Evolutionary conservation across 2,113 vertebrate species (phyloP), one percentile per base, ranked within the genome.

Genomic region (Lipotes vexillifer): DNA sequence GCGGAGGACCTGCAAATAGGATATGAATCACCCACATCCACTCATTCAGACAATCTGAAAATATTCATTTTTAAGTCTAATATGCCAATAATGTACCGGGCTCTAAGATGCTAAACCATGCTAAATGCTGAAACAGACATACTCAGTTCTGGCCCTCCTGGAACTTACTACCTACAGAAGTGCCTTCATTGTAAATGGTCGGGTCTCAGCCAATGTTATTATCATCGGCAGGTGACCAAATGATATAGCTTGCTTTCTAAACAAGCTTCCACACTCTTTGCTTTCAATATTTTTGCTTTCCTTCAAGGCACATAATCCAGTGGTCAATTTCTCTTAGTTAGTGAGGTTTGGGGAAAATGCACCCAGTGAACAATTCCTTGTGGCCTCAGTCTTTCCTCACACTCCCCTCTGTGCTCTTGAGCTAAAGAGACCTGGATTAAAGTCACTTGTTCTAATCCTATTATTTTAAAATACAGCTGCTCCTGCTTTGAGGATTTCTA

Each of bases 381-480:
- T 15, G 15, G 12, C 12, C 72, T 88, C n/a, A 25, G 15, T 95
- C 66, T 93, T 96, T 92, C 12, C 3, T 66, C 61, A 90, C 11
- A 52, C 33, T 97, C 33, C 86, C 85, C 72, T 93, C 68, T 7
- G 1, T 52, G 72, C 72, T 82, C 88, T 95, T 95, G 89, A 92
- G 78, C 78, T 81, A 91, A 65, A 65, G 82, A 93, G 88, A 88
- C 75, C 81, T 94, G 96, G 93, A 93, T 96, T 96, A 74, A 97
- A 98, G 89, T 93, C 41, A 21, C 89, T 93, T 93, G 52, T 33
- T 86, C 36, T 96, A 97, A 95, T 93, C 86, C 92, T 83, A 95
- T 96, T 97, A 97, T 97, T 97, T 97, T 97, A 97, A 97, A 98
- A 97, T 75, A 97, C 0, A 11, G 20, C 86, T 93, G n/a, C 68